Base-by-base conservation (phyloP, 2,113 vertebrate species). In the Neogobius melanostomus region DNA sequence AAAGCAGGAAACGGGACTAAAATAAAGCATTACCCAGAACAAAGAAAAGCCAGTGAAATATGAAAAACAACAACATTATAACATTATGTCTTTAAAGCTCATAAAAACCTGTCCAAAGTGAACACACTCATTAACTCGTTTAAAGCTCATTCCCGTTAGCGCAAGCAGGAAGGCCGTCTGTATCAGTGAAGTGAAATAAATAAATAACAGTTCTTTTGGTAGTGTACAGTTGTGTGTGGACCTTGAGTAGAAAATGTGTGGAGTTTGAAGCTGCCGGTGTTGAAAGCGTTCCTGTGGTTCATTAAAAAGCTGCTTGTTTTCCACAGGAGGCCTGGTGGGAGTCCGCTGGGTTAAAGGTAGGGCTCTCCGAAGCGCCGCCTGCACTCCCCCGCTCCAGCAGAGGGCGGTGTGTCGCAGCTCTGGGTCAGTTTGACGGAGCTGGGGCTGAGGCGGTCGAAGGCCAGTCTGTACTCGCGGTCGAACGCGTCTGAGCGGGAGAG, bases 381-480 rank as follows among this genome's bases (percentile, higher is more conserved):
- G 83, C 97, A 98, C 82, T 98, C 97, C 95, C 95, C 96, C 83
- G 98, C 97, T 5, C 97, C 97, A 0, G 95, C 92, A 74, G 97
- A 96, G 1, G 98, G 97, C 0, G 98, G 97, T 6, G 96, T 93
- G 65, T 99, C 98, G 47, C 96, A 98, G 80, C 97, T 98, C 12
- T 96, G 95, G n/a, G 95, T 98, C 71, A 93, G 94, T 89, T 98
- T 99, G 85, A 97, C 95, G 79, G 98, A 95, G 78, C 68, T 93
- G 0, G 96, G 95, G 0, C 92, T 92, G 11, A 99, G 94, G 28
- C 96, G 97, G 57, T 98, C 95, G 0, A 97, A 98, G 3, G 97
- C 98, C 91, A 93, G 87, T 91, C 98, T 99, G 91, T 99, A 99
- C 78, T 98, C 97, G 2, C 97, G 95, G 79, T 99, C 98, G 72